Evolutionary conservation across 2,888 invertebrate genomes (phyloP), one percentile per base, ranked within the genome.

Genomic region (Lottia scabra): DNA sequence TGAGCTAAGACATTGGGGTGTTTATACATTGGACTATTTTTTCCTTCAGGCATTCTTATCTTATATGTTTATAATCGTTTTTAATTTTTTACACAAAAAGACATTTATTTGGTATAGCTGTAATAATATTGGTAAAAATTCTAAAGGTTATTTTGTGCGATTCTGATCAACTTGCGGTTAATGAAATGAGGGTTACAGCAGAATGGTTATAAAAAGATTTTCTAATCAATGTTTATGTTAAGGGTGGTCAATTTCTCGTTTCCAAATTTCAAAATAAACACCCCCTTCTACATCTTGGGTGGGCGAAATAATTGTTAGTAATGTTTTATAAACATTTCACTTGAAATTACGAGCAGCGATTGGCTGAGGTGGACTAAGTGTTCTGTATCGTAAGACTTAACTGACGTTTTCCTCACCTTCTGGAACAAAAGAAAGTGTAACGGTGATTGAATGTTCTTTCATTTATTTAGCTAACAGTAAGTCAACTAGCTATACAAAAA

Each of bases 221-320:
- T 48, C 70, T 77, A 75, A 75, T 77, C 77, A 71, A 43, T 85
- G 84, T 84, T 85, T 85, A 81, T 81, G 80, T 76, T 77, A 78
- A 76, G 83, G 84, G 84, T 83, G 85, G 85, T 83, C 85, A 85
- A 79, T 81, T 82, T 82, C 81, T 80, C 75, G 72, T 78, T 75
- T 79, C 76, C 76, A 81, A 82, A 82, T 82, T 85, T 83, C 80
- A 78, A 85, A 84, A 84, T 81, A 82, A 84, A 84, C 80, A 78
- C 45, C 65, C 64, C 44, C 72, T 63, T 65, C 68, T 38, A 38
- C 76, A 62, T 75, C 80, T 75, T 83, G 83, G 83, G 85, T 84
- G 83, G 84, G 83, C 83, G 69, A 67, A 75, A 76, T 78, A 74
- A 80, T 80, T 78, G 80, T 78, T 80, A 78, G 74, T 75, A 69